These are phyloP conservation scores for Petrolisthes manimaculis DNA, from an alignment of 2,888 invertebrate genomes.

Conservation along the genomic window DNA sequence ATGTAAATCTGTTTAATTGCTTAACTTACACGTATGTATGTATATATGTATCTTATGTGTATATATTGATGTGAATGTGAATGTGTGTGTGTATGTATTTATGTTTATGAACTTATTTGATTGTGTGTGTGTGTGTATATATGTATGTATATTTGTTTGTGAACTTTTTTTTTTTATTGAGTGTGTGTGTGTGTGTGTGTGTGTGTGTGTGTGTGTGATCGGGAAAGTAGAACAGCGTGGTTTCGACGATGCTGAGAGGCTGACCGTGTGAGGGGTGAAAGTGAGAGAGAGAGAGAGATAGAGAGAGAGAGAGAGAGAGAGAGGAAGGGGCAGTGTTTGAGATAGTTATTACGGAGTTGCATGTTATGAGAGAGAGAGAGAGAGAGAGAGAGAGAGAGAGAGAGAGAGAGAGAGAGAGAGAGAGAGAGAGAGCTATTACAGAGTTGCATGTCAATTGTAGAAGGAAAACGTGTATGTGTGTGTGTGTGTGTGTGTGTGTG, in stretches of 20 bases:
- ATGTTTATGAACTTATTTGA: too few relatives aligned
- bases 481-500: slow-evolving; percentile 1
- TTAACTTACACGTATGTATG: too few relatives aligned
- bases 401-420: too few relatives aligned
- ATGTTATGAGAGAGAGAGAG: not conserved
- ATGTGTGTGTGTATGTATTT: not conserved
- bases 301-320: slow-evolving; percentile 7
- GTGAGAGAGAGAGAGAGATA: slow-evolving; percentile 20
- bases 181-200: not conserved
- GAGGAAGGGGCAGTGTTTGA: not conserved
- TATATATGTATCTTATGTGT: too few relatives aligned
- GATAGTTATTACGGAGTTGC: not conserved
- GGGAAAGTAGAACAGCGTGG: not conserved
- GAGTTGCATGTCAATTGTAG: too few relatives aligned
- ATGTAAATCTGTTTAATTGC: too few relatives aligned
- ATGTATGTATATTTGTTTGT: not conserved
- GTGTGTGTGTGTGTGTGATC: slow-evolving; percentile 11
- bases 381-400: not conserved
- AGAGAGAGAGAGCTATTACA: too few relatives aligned
- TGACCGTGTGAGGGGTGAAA: slow-evolving; percentile 39
- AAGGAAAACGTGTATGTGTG: not conserved
- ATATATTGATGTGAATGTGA: not conserved
- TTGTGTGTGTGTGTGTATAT: not conserved
- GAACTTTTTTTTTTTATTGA: too few relatives aligned
- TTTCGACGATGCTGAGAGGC: not conserved